These are phyloP conservation scores for Virgularia gustaviana DNA, from an alignment of 92 coral and sea anemone species.

Conservation along the genomic window DNA sequence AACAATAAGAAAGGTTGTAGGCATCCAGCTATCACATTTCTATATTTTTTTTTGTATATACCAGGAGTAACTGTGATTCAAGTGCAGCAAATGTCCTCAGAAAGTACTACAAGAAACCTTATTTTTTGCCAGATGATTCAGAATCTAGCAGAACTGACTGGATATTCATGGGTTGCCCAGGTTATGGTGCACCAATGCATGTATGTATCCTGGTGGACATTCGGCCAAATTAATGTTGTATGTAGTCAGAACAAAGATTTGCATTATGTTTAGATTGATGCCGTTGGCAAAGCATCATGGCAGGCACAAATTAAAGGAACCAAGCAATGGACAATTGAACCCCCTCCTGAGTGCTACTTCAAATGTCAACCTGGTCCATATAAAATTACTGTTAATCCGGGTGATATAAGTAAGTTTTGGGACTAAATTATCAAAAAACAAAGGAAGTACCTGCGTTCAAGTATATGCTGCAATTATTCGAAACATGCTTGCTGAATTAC, in stretches of 20 bases:
- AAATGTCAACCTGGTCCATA: constrained; percentile 61
- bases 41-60: too few species aligned
- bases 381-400: constrained; percentile 67
- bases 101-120: constrained; percentile 77
- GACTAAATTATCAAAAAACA: not conserved
- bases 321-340: constrained; percentile 90
- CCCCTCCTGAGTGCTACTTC: constrained; percentile 91
- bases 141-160: constrained; percentile 97
- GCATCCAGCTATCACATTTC: too few species aligned
- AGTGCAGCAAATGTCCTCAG: constrained; percentile 85
- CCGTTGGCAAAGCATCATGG: constrained; percentile 97
- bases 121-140: constrained; percentile 86
- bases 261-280: constrained; percentile 98
- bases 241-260: too few species aligned
- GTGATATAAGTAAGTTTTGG: constrained; percentile 85
- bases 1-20: too few species aligned
- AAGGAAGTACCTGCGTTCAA: not conserved
- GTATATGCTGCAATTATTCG: too few species aligned
- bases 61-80: constrained; percentile 98
- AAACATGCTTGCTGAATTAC: too few species aligned
- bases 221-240: too few species aligned
- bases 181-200: constrained; percentile 92
- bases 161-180: constrained; percentile 99
- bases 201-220: constrained; percentile 49
- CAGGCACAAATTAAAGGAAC: constrained; percentile 96